phyloP scores from a whole-genome alignment of 1,140 invertebrate species.

The Micrasema longulum region DNA sequence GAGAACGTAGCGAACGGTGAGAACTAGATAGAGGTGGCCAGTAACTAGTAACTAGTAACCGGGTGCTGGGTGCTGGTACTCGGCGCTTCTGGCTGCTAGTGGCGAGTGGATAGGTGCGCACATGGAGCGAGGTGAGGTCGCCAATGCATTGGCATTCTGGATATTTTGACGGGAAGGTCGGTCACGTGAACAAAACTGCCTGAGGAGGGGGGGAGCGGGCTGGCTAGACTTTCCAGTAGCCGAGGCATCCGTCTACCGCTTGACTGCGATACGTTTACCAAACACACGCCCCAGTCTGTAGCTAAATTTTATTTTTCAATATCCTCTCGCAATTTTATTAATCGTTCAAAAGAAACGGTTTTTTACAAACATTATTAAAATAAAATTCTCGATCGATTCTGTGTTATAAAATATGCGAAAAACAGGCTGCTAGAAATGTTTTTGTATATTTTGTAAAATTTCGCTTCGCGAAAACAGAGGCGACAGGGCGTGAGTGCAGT shows the following conservation, averaged over 20 bases:
- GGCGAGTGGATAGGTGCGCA: constrained; percentile 56
- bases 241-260: constrained; percentile 68
- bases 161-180: constrained; percentile 84
- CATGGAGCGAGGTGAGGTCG: constrained; percentile 48
- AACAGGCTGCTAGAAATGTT: constrained; percentile 1
- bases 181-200: constrained; percentile 67
- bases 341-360: background rate
- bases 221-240: constrained; percentile 70
- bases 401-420: constrained; percentile 17
- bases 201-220: constrained; percentile 54
- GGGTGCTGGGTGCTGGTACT: too few species aligned
- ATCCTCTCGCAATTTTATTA: background rate
- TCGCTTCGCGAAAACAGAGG: constrained; percentile 42
- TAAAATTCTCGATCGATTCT: background rate
- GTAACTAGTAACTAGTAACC: too few species aligned
- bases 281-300: constrained; percentile 60
- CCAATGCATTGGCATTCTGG: constrained; percentile 65
- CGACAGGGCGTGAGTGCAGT: constrained; percentile 60
- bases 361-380: background rate
- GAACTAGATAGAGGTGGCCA: too few species aligned
- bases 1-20: too few species aligned
- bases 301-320: constrained; percentile 42
- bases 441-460: constrained; percentile 29
- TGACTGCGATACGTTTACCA: constrained; percentile 62
- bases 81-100: constrained; percentile 29